These are phyloP conservation scores for Unio delphinus DNA, from an alignment of 2,888 invertebrate species.

Conservation along the genomic window DNA sequence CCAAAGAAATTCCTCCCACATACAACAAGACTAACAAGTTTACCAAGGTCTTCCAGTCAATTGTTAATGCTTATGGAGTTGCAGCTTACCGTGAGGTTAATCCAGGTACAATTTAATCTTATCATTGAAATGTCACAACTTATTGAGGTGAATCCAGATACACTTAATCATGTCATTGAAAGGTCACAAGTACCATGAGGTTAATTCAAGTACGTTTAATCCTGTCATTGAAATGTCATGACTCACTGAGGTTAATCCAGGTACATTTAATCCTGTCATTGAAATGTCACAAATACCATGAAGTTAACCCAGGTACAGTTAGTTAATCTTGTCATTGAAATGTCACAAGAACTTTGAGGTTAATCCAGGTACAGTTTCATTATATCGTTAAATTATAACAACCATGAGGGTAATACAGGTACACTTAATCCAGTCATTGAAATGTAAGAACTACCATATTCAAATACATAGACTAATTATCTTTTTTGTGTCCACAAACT, in stretches of 20 bases:
- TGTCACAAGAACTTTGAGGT: background rate
- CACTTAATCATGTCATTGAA: too few relatives aligned
- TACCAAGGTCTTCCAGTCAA: constrained; percentile 92
- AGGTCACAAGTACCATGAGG: background rate
- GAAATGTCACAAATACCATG: background rate
- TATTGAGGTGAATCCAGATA: background rate
- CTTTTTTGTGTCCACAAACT: too few relatives aligned
- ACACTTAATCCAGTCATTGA: too few relatives aligned
- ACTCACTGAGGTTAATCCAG: background rate
- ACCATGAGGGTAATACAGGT: background rate
- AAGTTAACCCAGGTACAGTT: background rate
- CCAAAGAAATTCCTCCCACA: constrained; percentile 89
- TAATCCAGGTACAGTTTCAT: background rate
- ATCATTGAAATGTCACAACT: background rate
- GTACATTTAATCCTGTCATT: too few relatives aligned
- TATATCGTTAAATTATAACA: too few relatives aligned
- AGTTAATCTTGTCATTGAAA: too few relatives aligned
- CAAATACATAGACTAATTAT: too few relatives aligned
- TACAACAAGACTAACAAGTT: constrained; percentile 97
- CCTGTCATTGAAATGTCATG: background rate
- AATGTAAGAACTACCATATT: too few relatives aligned
- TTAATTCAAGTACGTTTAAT: background rate
- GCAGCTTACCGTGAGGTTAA: constrained; percentile 97
- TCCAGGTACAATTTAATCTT: constrained; percentile 79
- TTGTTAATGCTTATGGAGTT: constrained; percentile 97